Conservation (phyloP, 2,888 invertebrate species). For the Sympetrum striolatum region DNA sequence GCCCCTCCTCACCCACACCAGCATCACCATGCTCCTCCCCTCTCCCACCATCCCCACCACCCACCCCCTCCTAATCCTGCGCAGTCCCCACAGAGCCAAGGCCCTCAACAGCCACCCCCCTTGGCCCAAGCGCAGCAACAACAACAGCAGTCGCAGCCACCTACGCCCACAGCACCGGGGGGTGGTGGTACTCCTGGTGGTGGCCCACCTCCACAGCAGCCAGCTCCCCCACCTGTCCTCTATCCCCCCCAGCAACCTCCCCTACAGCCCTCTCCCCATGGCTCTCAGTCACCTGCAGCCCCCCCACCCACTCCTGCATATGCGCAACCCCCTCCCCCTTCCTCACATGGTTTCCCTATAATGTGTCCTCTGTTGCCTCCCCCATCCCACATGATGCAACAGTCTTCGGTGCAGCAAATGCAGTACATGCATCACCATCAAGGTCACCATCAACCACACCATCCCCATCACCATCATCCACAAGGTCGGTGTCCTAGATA, state of each 20-base stretch:
- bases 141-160: slow-evolving; percentile 1
- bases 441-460: slow-evolving; percentile 60
- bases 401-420: slow-evolving; percentile 50
- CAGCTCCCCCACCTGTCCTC: neutral
- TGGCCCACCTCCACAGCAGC: neutral
- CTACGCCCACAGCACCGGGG: slow-evolving; percentile 8
- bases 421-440: slow-evolving; percentile 63
- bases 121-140: slow-evolving; percentile 44
- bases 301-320: slow-evolving; percentile 44
- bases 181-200: neutral
- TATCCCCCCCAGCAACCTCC: slow-evolving; percentile 48
- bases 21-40: slow-evolving; percentile 46
- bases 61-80: slow-evolving; percentile 56
- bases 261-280: slow-evolving; percentile 65
- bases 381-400: slow-evolving; percentile 52
- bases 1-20: slow-evolving; percentile 35
- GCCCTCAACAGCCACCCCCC: slow-evolving; percentile 56
- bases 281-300: slow-evolving; percentile 59
- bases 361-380: slow-evolving; percentile 22
- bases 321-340: slow-evolving; percentile 38
- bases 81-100: slow-evolving; percentile 62
- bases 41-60: slow-evolving; percentile 50
- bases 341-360: slow-evolving; percentile 6
- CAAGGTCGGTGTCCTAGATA: neutral
- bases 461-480: slow-evolving; percentile 52